Evolutionary conservation across 1,140 invertebrate species (phyloP).

Genomic region (Heliconius melpomene): DNA sequence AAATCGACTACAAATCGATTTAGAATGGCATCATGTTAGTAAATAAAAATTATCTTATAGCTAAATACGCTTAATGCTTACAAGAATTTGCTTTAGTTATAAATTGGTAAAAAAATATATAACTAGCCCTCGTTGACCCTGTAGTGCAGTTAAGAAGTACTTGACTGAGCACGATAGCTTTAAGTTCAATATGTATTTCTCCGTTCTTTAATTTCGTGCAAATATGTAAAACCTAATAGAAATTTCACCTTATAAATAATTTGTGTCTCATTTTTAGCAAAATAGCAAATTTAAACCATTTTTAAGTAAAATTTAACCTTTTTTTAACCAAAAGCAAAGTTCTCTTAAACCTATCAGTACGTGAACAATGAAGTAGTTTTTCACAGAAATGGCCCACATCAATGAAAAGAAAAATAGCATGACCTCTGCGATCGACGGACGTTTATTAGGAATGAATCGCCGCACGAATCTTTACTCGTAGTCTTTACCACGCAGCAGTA

Average conservation of each 20-base stretch:
- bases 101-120: neutral
- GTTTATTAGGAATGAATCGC: constrained; percentile 45
- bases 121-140: no score
- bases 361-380: constrained; percentile 7
- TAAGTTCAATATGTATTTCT: no score
- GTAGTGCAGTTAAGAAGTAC: neutral
- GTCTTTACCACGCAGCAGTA: constrained; percentile 38
- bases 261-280: no score
- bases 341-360: neutral
- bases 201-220: no score
- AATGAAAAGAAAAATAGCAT: constrained; percentile 25
- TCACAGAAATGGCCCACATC: constrained; percentile 11
- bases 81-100: neutral
- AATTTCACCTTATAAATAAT: neutral
- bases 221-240: no score
- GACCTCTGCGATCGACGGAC: constrained; percentile 36
- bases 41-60: neutral
- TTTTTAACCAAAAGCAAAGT: neutral
- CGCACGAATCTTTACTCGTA: constrained; percentile 33
- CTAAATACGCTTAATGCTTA: neutral
- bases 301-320: neutral
- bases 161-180: neutral
- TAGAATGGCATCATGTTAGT: neutral
- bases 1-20: constrained; percentile 17
- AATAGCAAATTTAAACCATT: no score